Evolutionary conservation across 2,888 invertebrate species (phyloP).

Genomic region (Drosophila testacea): DNA sequence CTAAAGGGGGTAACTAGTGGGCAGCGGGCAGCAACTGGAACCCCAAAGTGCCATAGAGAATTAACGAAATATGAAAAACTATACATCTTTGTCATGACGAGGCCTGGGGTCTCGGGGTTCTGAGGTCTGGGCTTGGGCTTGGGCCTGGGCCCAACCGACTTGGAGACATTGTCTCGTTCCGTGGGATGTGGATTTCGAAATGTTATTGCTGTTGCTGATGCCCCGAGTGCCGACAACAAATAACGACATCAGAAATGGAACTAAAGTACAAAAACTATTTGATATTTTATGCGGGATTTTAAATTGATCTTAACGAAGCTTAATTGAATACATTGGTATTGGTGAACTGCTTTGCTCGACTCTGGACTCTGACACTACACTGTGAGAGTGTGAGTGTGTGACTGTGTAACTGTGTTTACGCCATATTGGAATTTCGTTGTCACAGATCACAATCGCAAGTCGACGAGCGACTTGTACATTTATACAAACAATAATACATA

Average conservation of each 20-base stretch:
- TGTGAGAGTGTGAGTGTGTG: neutral
- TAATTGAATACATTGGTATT: constrained; percentile 84
- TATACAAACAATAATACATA: constrained; percentile 6
- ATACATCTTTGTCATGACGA: constrained; percentile 76
- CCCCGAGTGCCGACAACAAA: constrained; percentile 54
- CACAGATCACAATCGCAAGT: constrained; percentile 68
- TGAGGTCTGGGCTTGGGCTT: neutral
- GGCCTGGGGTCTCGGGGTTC: constrained; percentile 18
- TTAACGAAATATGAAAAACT: constrained; percentile 74
- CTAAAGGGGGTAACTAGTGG: constrained; percentile 53
- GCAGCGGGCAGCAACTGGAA: constrained; percentile 40
- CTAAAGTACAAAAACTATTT: constrained; percentile 81
- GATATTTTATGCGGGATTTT: constrained; percentile 85
- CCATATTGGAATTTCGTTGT: constrained; percentile 80
- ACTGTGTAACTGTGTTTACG: constrained; percentile 48
- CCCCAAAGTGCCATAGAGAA: constrained; percentile 70
- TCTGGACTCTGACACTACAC: constrained; percentile 69
- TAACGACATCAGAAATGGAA: constrained; percentile 74
- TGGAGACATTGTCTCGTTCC: constrained; percentile 65
- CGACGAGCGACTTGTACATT: constrained; percentile 7
- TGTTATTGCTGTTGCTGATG: constrained; percentile 33
- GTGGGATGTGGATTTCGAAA: constrained; percentile 67
- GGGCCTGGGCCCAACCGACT: constrained; percentile 42
- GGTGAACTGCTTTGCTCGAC: constrained; percentile 68
- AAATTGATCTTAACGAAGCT: constrained; percentile 86